Percentiles rank a stretch among this genome's conserved stretches.
These are phyloP conservation scores for Acrossocheilus fasciatus DNA, from an alignment of 2,797 vertebrate species.

Conservation along the genomic window DNA sequence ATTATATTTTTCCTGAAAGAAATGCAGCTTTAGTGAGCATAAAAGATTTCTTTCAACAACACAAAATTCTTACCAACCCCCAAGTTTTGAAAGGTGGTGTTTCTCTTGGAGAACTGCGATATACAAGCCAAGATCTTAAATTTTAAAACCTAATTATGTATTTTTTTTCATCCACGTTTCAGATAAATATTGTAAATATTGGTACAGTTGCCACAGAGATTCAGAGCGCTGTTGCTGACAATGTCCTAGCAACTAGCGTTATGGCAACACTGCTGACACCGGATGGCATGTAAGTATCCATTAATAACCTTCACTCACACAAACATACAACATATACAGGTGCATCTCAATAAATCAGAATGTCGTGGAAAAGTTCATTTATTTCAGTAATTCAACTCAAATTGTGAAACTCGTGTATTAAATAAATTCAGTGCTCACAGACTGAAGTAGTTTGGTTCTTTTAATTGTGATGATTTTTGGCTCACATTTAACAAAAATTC, in stretches of 20 bases:
- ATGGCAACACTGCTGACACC: constrained; percentile 74
- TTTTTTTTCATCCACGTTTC: constrained; percentile 14
- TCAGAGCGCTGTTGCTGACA: constrained; percentile 76
- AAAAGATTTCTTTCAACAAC: not conserved
- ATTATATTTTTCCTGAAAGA: not conserved
- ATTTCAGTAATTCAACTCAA: no score
- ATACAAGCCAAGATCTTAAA: not conserved
- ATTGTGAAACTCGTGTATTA: no score
- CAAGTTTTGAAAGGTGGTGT: not conserved
- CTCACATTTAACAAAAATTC: no score
- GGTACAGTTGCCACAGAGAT: constrained; percentile 77
- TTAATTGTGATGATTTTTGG: no score
- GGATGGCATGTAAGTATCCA: constrained; percentile 76
- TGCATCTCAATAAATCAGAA: no score
- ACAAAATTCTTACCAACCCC: not conserved
- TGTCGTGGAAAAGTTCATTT: no score
- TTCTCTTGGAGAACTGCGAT: not conserved
- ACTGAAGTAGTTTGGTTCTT: no score
- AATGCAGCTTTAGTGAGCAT: not conserved
- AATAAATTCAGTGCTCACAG: no score
- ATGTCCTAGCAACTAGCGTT: constrained; percentile 78
- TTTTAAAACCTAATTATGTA: not conserved
- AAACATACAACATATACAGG: not conserved
- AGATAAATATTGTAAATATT: constrained; percentile 82
- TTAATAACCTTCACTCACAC: not conserved